These are phyloP conservation scores for Nysson spinosus DNA, from an alignment of 2,888 invertebrate genomes.

Conservation along the genomic window DNA sequence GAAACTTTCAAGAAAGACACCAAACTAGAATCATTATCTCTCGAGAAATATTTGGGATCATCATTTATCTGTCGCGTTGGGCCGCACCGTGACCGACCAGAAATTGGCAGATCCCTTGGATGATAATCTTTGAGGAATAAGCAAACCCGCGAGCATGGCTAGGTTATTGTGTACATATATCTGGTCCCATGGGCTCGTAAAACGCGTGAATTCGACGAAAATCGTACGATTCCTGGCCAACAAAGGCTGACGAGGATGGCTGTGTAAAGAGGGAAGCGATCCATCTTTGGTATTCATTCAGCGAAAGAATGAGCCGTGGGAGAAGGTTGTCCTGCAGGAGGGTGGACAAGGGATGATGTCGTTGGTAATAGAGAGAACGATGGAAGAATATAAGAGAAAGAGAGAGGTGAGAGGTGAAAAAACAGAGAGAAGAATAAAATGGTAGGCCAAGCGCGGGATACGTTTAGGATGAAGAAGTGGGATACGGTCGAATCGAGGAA, in stretches of 20 bases:
- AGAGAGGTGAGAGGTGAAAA: conserved; percentile 43
- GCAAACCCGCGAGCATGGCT: neutral
- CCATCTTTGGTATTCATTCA: conserved; percentile 74
- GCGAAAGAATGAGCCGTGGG: conserved; percentile 66
- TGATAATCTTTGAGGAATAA: conserved; percentile 17
- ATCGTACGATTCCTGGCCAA: conserved; percentile 62
- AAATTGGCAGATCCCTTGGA: conserved; percentile 9
- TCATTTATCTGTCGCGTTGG: conserved; percentile 19
- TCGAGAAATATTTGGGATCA: neutral
- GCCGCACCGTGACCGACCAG: conserved; percentile 21
- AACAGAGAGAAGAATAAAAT: conserved; percentile 22
- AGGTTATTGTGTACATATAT: conserved; percentile 51
- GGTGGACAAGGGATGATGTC: conserved; percentile 49
- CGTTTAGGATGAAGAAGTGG: conserved; percentile 21
- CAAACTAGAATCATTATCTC: neutral
- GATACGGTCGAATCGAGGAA: conserved; percentile 53
- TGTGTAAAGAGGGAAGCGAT: conserved; percentile 67
- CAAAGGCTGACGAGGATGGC: conserved; percentile 56
- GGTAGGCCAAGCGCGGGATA: conserved; percentile 11
- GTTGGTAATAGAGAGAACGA: conserved; percentile 40
- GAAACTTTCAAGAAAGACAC: neutral
- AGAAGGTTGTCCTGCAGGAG: conserved; percentile 45
- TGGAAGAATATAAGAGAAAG: conserved; percentile 22
- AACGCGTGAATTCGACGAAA: conserved; percentile 70
- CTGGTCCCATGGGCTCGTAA: conserved; percentile 49